phyloP scores from a whole-genome alignment of 2,113 vertebrate genomes.

The Phrynosoma platyrhinos region DNA sequence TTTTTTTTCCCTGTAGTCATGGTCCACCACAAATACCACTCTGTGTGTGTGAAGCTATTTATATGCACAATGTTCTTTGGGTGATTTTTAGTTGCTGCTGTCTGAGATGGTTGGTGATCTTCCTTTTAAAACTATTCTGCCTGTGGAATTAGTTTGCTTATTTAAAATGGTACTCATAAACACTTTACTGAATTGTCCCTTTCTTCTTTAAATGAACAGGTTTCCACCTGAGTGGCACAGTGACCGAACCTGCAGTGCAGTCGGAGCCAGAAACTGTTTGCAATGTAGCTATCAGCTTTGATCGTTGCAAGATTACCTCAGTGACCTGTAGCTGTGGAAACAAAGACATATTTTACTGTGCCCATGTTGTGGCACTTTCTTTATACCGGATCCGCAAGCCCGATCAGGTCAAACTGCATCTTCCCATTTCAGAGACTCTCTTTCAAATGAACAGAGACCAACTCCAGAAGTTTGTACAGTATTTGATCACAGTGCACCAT shows the following conservation, averaged over 20 bases:
- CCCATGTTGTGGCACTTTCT: slow-evolving; percentile 96
- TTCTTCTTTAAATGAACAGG: slow-evolving; percentile 74
- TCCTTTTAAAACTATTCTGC: not conserved
- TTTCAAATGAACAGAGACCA: slow-evolving; percentile 99
- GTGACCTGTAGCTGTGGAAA: slow-evolving; percentile 99
- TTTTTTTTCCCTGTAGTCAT: slow-evolving; percentile 33
- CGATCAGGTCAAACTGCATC: slow-evolving; percentile 98
- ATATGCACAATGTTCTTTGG: slow-evolving; percentile 14
- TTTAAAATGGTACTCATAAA: not conserved
- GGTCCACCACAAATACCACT: slow-evolving; percentile 27
- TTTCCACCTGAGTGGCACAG: slow-evolving; percentile 97
- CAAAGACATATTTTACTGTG: slow-evolving; percentile 99
- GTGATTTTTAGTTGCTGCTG: slow-evolving; percentile 18
- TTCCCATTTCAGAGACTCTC: slow-evolving; percentile 98
- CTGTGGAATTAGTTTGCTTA: slow-evolving; percentile 6
- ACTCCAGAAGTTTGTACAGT: slow-evolving; percentile 98
- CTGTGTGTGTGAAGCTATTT: not conserved
- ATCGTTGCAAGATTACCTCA: slow-evolving; percentile 99
- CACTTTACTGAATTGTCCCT: not conserved
- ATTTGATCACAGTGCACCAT: slow-evolving; percentile 98
- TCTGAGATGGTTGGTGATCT: not conserved
- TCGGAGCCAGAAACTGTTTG: slow-evolving; percentile 95
- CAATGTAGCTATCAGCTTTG: slow-evolving; percentile 99
- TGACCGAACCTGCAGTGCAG: slow-evolving; percentile 93
- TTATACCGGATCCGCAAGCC: slow-evolving; percentile 98